Evolutionary conservation across 64 coral and sea anemone species (phyloP).

Genomic region (Catalaphyllia jardinei): DNA sequence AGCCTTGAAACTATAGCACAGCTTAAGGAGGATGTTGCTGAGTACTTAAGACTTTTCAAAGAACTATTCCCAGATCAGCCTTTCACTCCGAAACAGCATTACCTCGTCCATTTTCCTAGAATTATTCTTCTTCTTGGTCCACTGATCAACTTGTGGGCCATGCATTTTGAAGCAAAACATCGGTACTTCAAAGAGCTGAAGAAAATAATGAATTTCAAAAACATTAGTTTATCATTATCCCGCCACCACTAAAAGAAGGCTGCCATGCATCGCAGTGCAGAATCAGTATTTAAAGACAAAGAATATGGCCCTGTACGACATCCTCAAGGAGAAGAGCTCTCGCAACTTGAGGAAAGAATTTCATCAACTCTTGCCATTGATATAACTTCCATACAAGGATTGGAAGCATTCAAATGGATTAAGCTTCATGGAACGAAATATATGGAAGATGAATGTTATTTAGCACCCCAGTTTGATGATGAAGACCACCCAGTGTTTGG

Average conservation of each 20-base stretch:
- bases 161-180: conserved; percentile 58
- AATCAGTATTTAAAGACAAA: conserved; percentile 2
- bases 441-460: no score
- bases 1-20: conserved; percentile 44
- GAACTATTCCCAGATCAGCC: conserved; percentile 29
- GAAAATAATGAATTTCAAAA: conserved; percentile 42
- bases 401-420: no score
- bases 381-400: no score
- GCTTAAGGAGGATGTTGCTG: conserved; percentile 8
- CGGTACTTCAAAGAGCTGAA: conserved; percentile 47
- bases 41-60: conserved; percentile 49
- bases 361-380: not conserved
- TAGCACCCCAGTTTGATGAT: no score
- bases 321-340: not conserved
- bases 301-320: conserved; percentile 8
- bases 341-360: no score
- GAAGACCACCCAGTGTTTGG: no score
- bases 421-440: no score
- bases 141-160: conserved; percentile 56
- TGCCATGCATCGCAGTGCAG: not conserved
- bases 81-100: conserved; percentile 62
- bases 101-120: conserved; percentile 63
- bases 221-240: conserved; percentile 37
- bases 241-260: conserved; percentile 49
- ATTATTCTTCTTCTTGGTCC: conserved; percentile 57